A percentile compares a stretch with the other conserved stretches of the same genome.
phyloP scores from a whole-genome alignment of 2,113 vertebrate species.

The Desmodus rotundus region DNA sequence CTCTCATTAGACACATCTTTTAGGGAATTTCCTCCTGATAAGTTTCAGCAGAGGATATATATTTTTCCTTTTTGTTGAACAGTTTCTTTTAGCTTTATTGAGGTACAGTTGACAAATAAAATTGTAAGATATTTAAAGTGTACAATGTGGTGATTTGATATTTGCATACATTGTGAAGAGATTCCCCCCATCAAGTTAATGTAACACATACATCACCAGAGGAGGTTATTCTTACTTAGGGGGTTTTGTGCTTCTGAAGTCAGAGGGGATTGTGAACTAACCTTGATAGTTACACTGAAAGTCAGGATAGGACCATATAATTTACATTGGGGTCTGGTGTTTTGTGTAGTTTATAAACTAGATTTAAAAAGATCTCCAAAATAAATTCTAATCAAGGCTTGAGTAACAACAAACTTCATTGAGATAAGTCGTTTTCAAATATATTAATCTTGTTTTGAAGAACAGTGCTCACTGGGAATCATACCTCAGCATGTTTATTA shows the following conservation, averaged over 20 bases:
- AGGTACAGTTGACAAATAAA: background rate
- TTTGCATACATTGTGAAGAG: background rate
- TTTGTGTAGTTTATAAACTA: background rate
- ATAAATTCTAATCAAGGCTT: constrained; percentile 4
- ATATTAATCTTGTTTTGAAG: background rate
- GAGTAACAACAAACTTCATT: background rate
- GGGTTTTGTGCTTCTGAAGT: background rate
- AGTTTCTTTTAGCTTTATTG: background rate
- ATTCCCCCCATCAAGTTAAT: background rate
- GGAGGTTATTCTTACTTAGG: background rate
- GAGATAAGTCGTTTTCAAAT: constrained; percentile 8
- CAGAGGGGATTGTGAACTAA: background rate
- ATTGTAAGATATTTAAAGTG: background rate
- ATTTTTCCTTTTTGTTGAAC: background rate
- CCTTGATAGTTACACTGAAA: background rate
- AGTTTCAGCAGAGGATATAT: background rate
- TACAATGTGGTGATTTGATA: background rate
- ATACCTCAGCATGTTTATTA: background rate
- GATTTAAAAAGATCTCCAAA: background rate
- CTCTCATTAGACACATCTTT: background rate
- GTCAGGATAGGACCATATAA: background rate
- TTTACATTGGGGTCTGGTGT: background rate
- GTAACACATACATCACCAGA: background rate
- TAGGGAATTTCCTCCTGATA: background rate
- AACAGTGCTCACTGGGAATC: background rate